Percentiles rank a stretch among this genome's conserved stretches.
These are phyloP conservation scores for Xyrauchen texanus DNA, from an alignment of 2,113 vertebrate species.

Conservation along the genomic window DNA sequence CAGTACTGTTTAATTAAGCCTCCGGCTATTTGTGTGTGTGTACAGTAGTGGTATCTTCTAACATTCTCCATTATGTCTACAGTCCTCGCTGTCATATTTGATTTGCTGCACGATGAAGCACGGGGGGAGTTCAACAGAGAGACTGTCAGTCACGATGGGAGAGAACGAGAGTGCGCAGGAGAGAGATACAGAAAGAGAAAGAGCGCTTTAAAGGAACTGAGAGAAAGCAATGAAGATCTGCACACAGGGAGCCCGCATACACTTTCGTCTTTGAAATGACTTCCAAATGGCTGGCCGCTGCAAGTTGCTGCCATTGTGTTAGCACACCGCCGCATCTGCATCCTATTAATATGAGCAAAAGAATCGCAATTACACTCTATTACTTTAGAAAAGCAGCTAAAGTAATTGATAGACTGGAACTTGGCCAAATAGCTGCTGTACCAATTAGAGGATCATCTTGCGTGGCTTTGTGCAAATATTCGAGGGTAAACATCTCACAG, in stretches of 20 bases:
- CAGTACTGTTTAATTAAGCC: conserved; percentile 60
- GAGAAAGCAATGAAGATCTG: conserved; percentile 29
- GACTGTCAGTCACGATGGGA: conserved; percentile 52
- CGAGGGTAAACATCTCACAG: conserved; percentile 58
- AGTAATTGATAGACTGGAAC: conserved; percentile 62
- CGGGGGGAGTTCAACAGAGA: conserved; percentile 41
- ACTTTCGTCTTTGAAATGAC: conserved; percentile 52
- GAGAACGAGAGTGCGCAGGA: neutral
- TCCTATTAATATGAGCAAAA: conserved; percentile 59
- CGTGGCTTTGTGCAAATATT: conserved; percentile 55
- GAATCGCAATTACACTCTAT: conserved; percentile 59
- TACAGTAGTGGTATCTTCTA: conserved; percentile 54
- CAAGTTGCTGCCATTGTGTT: conserved; percentile 49
- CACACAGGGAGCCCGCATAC: conserved; percentile 26
- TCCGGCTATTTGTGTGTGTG: conserved; percentile 58
- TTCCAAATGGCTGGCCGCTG: conserved; percentile 43
- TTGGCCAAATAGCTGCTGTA: conserved; percentile 57
- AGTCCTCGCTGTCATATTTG: conserved; percentile 66
- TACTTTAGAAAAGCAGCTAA: conserved; percentile 54
- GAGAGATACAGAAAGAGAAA: conserved; percentile 21
- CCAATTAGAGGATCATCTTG: conserved; percentile 59
- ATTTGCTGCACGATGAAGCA: conserved; percentile 59
- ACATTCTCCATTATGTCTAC: conserved; percentile 61
- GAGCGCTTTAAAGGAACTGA: conserved; percentile 21
- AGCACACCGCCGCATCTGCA: conserved; percentile 47